These are phyloP conservation scores for Myopa testacea DNA, from an alignment of 2,888 invertebrate species.

Conservation along the genomic window DNA sequence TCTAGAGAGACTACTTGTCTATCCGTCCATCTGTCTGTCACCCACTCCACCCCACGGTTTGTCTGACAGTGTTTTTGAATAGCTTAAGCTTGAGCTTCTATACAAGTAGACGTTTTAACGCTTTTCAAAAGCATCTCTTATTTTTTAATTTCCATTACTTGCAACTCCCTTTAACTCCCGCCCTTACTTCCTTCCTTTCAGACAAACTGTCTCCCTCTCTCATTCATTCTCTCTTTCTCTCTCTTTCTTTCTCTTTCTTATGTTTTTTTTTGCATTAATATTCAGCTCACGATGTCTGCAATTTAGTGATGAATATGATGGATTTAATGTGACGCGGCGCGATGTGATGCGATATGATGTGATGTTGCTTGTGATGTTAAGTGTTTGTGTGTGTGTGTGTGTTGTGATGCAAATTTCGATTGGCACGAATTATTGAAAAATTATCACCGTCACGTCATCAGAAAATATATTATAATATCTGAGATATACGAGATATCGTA, in stretches of 20 bases:
- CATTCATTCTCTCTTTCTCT: background rate
- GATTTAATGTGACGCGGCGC: background rate
- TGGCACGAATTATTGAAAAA: slow-evolving; percentile 9
- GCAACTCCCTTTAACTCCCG: background rate
- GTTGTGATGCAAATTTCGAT: slow-evolving; percentile 17
- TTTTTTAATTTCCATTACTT: background rate
- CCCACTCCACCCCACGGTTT: background rate
- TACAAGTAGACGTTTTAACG: too few species aligned
- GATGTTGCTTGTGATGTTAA: background rate
- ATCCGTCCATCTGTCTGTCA: too few species aligned
- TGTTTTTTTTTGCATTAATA: background rate
- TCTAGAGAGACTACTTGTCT: too few species aligned
- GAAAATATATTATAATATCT: background rate
- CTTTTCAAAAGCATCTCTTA: background rate
- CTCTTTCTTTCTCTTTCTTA: background rate
- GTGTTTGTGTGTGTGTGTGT: background rate
- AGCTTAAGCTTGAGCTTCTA: too few species aligned
- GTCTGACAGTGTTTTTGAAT: background rate
- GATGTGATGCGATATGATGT: background rate
- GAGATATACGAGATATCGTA: too few species aligned
- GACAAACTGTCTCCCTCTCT: too few species aligned
- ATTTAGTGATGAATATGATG: slow-evolving; percentile 2
- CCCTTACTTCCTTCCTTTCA: background rate
- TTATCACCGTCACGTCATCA: background rate
- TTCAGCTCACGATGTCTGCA: background rate